Percentiles rank a stretch among this genome's conserved stretches.
Conservation (phyloP, 2,888 invertebrate genomes). For the Eucriotettix oculatus region DNA sequence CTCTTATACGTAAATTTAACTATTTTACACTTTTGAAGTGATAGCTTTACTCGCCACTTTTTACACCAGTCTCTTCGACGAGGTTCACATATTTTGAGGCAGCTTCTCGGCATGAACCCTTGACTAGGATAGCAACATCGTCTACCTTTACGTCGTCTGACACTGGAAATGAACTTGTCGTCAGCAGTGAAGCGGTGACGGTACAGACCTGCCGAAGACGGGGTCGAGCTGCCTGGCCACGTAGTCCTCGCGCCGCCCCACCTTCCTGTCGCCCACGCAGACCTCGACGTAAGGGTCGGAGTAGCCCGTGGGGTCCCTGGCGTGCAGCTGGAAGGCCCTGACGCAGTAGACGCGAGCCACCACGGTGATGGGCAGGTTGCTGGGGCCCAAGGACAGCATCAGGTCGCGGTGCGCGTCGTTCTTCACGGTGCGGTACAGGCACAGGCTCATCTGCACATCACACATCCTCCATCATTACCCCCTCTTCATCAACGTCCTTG, state of each 20-base stretch:
- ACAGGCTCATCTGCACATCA: background rate
- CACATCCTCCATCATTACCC: too few species aligned
- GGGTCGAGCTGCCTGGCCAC: constrained; percentile 62
- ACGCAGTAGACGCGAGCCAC: constrained; percentile 62
- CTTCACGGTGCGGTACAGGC: background rate
- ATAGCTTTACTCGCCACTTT: too few species aligned
- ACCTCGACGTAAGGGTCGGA: constrained; percentile 66
- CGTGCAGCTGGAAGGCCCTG: constrained; percentile 50
- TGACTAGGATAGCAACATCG: too few species aligned
- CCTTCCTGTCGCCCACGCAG: constrained; percentile 40
- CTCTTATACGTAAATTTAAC: too few species aligned
- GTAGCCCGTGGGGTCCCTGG: constrained; percentile 50
- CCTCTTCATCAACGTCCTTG: too few species aligned
- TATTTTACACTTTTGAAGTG: too few species aligned
- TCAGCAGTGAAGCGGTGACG: too few species aligned
- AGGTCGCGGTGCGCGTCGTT: background rate
- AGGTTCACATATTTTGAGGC: too few species aligned
- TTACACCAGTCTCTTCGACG: too few species aligned
- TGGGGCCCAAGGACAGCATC: constrained; percentile 29
- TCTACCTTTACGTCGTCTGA: too few species aligned
- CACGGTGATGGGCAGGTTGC: constrained; percentile 37
- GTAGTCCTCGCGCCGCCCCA: constrained; percentile 51
- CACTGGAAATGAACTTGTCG: too few species aligned
- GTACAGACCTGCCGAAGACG: constrained; percentile 55
- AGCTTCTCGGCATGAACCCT: too few species aligned